Evolutionary conservation across 2,113 vertebrate species (phyloP), one percentile per base, ranked within the genome.

Genomic region (Stomatorhinus ivindoensis): DNA sequence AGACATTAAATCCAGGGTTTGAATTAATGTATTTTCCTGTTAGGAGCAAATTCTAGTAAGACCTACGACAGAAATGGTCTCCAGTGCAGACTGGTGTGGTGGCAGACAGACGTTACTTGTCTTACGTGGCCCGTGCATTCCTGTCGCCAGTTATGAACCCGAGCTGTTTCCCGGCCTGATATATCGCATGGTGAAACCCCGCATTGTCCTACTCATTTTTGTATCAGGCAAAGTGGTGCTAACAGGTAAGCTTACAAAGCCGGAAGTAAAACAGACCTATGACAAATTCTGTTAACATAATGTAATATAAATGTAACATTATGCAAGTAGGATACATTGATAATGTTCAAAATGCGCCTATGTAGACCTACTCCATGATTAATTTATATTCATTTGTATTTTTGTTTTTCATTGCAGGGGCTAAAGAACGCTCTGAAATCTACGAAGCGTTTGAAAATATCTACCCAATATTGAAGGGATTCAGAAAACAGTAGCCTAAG

Each of bases 391-490:
- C 24, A 55, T 87, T 89, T 88, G 31, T 73, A 53, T 92, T 10
- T 91, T 91, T 44, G 90, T 91, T 1, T 83, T 88, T 42, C 85
- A 39, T 92, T 94, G 11, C 93, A 99, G 98, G 98, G 94, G 98
- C 98, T 89, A 99, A 99, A 95, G 96, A 98, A 31, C 96, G 97
- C 91, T 96, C 95, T 2, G 98, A 99, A 93, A 98, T 99, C 93
- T 97, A 98, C 89, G 98, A 99, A 91, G 98, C 98, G 0, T 99
- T 99, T 93, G 97, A 99, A 95, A 99, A 99, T 93, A 99, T 99
- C 93, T 99, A 99, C 92, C 98, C 98, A 4, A 99, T 99, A 92
- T 94, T 99, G 83, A 98, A 96, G 92, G 97, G 97, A 53, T 99
- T 99, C 95, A 96, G 95, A 94, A 99, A 99, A 92, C 95, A 95